Conservation (phyloP, 2,113 vertebrate species). For the Poicephalus gulielmi region DNA sequence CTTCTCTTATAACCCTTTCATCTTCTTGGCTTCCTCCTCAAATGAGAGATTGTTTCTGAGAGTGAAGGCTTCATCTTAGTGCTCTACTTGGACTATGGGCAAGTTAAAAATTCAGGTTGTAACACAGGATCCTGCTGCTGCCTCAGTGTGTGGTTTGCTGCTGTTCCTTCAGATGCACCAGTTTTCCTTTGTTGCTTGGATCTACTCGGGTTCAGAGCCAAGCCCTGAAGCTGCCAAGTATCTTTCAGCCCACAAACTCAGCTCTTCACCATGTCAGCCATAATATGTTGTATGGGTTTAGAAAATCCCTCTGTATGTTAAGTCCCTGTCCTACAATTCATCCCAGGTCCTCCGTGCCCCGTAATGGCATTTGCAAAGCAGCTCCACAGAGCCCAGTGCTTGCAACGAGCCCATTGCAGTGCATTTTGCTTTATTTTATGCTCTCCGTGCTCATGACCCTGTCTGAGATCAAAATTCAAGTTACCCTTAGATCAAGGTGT, state of each 20-base stretch:
- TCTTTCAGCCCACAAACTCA: neutral
- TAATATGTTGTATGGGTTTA: neutral
- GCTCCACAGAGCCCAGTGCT: neutral
- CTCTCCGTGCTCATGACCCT: neutral
- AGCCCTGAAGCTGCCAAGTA: neutral
- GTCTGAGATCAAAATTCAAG: neutral
- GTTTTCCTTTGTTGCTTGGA: neutral
- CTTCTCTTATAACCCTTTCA: neutral
- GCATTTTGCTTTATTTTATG: neutral
- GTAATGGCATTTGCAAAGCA: neutral
- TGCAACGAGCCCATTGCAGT: accelerated
- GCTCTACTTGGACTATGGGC: neutral
- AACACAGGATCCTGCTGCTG: neutral
- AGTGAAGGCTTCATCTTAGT: accelerated
- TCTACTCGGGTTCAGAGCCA: neutral
- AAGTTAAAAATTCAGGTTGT: neutral
- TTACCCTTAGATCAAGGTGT: neutral
- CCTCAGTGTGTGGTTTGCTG: accelerated
- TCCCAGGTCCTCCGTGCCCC: neutral
- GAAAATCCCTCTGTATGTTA: neutral
- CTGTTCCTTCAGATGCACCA: accelerated
- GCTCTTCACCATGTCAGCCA: neutral
- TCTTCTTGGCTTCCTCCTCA: neutral
- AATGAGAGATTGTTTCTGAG: neutral
- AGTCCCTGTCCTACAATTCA: neutral